Conservation (phyloP, 2,113 vertebrate genomes). For the Corythornis madagascariensis region DNA sequence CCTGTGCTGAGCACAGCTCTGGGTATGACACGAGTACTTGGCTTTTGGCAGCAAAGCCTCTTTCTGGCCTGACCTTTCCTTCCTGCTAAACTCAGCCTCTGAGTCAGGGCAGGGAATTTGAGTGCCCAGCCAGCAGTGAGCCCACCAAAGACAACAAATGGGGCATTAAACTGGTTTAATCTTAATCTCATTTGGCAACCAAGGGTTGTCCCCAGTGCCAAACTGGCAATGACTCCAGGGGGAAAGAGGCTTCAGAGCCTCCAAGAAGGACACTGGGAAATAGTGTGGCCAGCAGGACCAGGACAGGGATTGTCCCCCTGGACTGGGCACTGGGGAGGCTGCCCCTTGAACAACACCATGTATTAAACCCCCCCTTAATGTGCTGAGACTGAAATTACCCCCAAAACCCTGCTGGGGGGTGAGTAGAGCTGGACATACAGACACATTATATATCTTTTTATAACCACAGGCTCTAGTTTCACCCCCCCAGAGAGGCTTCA, state of each 20-base stretch:
- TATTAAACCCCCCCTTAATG: not conserved
- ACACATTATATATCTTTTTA: accelerated
- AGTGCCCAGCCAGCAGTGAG: not conserved
- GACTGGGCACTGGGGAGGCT: too few relatives aligned
- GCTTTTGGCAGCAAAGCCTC: not conserved
- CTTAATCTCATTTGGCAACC: not conserved
- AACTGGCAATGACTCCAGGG: accelerated
- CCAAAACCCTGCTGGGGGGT: accelerated
- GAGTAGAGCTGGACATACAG: accelerated
- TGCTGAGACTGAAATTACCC: not conserved
- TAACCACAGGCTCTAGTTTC: accelerated
- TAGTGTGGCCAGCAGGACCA: not conserved
- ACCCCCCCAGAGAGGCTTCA: accelerated
- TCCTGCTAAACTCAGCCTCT: not conserved
- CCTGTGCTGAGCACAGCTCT: not conserved
- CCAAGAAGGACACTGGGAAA: too few relatives aligned
- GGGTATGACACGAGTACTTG: not conserved
- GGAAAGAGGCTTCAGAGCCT: not conserved
- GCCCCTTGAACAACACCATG: too few relatives aligned
- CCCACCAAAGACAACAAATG: not conserved
- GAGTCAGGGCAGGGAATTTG: not conserved
- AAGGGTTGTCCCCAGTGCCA: not conserved
- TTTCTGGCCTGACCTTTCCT: not conserved
- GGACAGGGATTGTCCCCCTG: not conserved
- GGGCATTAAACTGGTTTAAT: accelerated